phyloP scores from a whole-genome alignment of 2,797 vertebrate species.

The Lacerta viridis region DNA sequence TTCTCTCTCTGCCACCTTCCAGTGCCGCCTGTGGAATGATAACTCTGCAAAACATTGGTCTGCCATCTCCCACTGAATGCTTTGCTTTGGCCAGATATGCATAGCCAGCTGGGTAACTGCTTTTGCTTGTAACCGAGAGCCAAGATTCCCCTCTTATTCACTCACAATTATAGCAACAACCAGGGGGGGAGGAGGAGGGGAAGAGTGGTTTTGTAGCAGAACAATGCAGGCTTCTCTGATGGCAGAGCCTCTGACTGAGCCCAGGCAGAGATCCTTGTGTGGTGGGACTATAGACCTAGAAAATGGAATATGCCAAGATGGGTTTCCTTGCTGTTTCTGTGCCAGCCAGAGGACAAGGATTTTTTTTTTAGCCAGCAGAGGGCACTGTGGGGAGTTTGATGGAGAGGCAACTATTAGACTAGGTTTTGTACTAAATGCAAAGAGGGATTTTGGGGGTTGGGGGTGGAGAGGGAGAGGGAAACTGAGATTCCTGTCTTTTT shows the following conservation, averaged over 20 bases:
- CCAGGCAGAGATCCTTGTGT: background rate
- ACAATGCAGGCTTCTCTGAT: background rate
- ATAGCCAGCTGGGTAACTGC: background rate
- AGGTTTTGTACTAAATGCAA: conserved; percentile 6
- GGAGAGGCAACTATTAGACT: background rate
- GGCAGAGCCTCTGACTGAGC: background rate
- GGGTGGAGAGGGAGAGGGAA: background rate
- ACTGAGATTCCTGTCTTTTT: background rate
- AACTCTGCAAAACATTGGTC: background rate
- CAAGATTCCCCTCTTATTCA: background rate
- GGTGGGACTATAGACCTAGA: background rate
- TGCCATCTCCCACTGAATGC: no score
- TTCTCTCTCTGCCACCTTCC: background rate
- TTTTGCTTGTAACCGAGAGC: background rate
- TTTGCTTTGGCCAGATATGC: background rate
- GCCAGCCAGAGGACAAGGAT: background rate
- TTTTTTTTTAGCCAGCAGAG: conserved; percentile 17
- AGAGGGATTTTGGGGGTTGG: background rate
- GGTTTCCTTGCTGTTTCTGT: background rate
- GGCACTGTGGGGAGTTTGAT: conserved; percentile 7
- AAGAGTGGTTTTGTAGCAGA: background rate
- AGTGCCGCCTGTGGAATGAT: no score
- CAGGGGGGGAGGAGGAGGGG: no score
- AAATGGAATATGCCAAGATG: background rate
- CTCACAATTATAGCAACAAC: background rate